Evolutionary conservation across 2,113 vertebrate species (phyloP).

Genomic region (Dasyornis broadbenti): DNA sequence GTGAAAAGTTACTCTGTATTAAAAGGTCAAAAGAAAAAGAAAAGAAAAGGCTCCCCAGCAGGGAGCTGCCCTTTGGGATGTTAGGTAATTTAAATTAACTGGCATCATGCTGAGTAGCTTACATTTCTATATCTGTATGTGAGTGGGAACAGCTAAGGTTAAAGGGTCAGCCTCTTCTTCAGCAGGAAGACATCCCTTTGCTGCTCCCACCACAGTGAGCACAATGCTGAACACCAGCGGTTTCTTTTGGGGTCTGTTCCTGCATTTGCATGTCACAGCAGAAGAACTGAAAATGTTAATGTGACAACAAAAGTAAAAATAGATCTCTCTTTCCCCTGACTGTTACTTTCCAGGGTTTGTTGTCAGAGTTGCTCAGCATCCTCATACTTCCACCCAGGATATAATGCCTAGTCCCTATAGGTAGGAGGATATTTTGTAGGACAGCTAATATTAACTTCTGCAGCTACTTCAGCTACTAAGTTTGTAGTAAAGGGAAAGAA

Average conservation of each 20-base stretch:
- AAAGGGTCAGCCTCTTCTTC: slow-evolving; percentile 56
- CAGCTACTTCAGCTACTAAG: background rate
- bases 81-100: slow-evolving; percentile 65
- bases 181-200: background rate
- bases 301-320: background rate
- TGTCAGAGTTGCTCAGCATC: background rate
- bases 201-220: background rate
- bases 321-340: background rate
- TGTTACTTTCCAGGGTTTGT: background rate
- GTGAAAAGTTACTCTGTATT: slow-evolving; percentile 58
- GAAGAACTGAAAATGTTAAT: background rate
- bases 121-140: slow-evolving; percentile 63
- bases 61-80: slow-evolving; percentile 61
- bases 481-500: background rate
- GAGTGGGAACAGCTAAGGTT: slow-evolving; percentile 54
- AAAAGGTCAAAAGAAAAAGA: slow-evolving; percentile 59
- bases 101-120: slow-evolving; percentile 55
- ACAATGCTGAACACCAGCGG: background rate
- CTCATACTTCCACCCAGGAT: background rate
- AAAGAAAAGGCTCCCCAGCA: slow-evolving; percentile 51
- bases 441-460: background rate
- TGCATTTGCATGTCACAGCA: background rate
- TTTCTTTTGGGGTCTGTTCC: background rate
- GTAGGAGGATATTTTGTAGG: background rate
- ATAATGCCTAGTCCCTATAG: background rate